Evolutionary conservation across 2,797 vertebrate species (phyloP).

Genomic region (Eidolon dupreanum): DNA sequence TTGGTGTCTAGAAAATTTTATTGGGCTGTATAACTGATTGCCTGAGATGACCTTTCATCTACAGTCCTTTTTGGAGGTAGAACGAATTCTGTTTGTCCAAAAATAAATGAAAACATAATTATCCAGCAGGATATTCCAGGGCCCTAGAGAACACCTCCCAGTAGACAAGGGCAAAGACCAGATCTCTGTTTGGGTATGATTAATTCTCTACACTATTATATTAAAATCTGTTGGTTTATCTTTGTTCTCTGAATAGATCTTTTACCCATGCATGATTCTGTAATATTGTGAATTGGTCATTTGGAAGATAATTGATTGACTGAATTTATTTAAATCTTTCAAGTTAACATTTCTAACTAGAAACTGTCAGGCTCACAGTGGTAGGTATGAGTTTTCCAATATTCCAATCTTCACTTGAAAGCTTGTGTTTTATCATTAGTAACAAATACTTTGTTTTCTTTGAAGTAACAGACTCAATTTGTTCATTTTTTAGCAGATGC

Average conservation of each 20-base stretch:
- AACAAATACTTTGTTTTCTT: neutral
- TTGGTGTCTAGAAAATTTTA: neutral
- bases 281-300: neutral
- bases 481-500: neutral
- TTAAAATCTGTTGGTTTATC: neutral
- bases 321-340: neutral
- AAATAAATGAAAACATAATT: neutral
- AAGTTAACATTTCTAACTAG: constrained; percentile 6
- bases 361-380: neutral
- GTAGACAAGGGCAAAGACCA: neutral
- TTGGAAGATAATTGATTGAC: neutral
- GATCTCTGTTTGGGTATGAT: neutral
- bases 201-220: neutral
- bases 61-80: neutral
- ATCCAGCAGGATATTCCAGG: neutral
- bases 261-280: neutral
- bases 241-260: neutral
- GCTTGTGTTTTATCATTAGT: constrained; percentile 23
- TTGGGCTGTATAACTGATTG: neutral
- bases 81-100: neutral
- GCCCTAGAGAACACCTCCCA: neutral
- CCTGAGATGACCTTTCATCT: neutral
- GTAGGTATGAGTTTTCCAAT: neutral
- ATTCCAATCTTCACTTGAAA: constrained; percentile 4
- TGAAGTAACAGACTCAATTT: constrained; percentile 13